Conservation (phyloP, 2,888 invertebrate genomes). For the Troilus luridus region DNA sequence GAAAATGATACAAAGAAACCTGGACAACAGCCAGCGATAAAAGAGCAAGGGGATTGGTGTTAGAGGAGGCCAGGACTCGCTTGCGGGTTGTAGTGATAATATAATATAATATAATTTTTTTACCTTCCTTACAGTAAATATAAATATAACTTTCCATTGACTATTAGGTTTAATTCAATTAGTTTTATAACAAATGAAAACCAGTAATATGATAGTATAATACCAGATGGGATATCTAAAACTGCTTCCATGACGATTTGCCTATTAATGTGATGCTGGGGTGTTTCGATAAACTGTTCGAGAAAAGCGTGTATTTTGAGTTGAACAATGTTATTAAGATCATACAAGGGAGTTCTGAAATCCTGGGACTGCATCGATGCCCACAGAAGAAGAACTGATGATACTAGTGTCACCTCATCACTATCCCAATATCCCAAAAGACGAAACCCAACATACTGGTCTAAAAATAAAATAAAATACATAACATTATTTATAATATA, state of each 20-base stretch:
- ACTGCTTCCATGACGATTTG: conserved; percentile 55
- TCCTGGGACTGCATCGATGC: conserved; percentile 53
- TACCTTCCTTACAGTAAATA: too few relatives aligned
- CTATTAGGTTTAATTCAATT: neutral
- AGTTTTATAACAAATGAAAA: neutral
- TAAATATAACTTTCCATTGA: neutral
- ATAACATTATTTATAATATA: neutral
- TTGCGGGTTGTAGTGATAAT: too few relatives aligned
- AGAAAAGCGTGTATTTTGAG: conserved; percentile 55
- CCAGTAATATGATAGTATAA: neutral
- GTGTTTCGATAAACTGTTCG: conserved; percentile 54
- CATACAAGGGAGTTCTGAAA: conserved; percentile 48
- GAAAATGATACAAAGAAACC: too few relatives aligned
- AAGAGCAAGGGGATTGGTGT: too few relatives aligned
- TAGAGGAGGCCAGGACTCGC: too few relatives aligned
- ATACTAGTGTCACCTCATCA: conserved; percentile 61
- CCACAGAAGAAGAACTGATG: conserved; percentile 60
- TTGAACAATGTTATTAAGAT: conserved; percentile 44
- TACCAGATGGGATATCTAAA: conserved; percentile 54
- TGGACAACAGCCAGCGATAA: too few relatives aligned
- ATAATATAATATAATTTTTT: too few relatives aligned
- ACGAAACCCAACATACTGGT: conserved; percentile 42
- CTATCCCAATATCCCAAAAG: conserved; percentile 60
- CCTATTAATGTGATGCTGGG: conserved; percentile 51
- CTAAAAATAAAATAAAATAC: conserved; percentile 6